Evolutionary conservation across 2,797 vertebrate species (phyloP).

Genomic region (Varecia variegata): DNA sequence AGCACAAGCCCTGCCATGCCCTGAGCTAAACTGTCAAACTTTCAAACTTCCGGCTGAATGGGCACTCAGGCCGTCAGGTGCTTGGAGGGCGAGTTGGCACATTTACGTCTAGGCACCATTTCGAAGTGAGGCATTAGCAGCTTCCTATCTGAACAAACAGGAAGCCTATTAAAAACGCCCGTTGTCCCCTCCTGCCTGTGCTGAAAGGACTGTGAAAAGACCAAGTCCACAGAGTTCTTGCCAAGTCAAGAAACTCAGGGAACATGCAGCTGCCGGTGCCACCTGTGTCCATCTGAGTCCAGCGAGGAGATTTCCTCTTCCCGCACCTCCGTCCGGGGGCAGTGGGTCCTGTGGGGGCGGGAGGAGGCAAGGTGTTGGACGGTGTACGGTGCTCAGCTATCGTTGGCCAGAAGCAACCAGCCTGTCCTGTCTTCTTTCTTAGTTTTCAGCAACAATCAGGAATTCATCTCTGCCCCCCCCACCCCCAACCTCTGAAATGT

Average conservation of each 20-base stretch:
- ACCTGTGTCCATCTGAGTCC: slow-evolving; percentile 29
- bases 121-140: background rate
- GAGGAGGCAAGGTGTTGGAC: background rate
- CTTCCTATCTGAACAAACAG: slow-evolving; percentile 52
- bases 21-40: slow-evolving; percentile 56
- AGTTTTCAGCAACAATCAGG: background rate
- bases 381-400: fast-evolving
- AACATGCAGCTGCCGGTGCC: slow-evolving; percentile 36
- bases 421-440: background rate
- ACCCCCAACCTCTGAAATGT: background rate
- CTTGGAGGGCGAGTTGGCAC: slow-evolving; percentile 58
- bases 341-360: background rate
- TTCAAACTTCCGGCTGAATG: slow-evolving; percentile 56
- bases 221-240: slow-evolving; percentile 26
- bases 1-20: slow-evolving; percentile 42
- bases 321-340: background rate
- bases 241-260: slow-evolving; percentile 56
- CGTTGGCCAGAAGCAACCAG: background rate
- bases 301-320: background rate
- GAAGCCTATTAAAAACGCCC: slow-evolving; percentile 44
- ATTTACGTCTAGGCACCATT: slow-evolving; percentile 47
- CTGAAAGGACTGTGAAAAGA: slow-evolving; percentile 60
- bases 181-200: background rate
- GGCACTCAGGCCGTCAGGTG: slow-evolving; percentile 58
- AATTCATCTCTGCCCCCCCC: background rate